Evolutionary conservation across 2,797 vertebrate species (phyloP).

Genomic region (Anguilla anguilla): DNA sequence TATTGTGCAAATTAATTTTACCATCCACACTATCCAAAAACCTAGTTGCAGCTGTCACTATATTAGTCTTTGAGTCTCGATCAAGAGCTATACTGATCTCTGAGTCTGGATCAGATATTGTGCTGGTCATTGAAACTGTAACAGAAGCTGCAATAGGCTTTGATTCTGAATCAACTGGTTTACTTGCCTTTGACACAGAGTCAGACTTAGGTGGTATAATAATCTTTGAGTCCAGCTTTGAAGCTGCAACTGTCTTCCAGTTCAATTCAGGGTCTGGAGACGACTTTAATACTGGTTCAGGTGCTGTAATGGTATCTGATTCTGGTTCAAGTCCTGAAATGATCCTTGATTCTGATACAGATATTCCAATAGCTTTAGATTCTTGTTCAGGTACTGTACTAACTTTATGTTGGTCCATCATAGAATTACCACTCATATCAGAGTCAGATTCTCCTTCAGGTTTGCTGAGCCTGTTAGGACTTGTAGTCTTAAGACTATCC

Average conservation of each 20-base stretch:
- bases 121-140: neutral
- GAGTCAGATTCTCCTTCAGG: constrained; percentile 19
- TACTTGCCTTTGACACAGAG: constrained; percentile 34
- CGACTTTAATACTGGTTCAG: constrained; percentile 39
- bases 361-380: constrained; percentile 4
- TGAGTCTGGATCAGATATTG: neutral
- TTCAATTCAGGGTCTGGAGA: constrained; percentile 42
- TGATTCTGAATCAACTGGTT: neutral
- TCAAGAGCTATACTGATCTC: neutral
- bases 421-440: neutral
- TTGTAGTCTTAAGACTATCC: constrained; percentile 52
- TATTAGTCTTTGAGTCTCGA: neutral
- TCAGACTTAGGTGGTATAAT: constrained; percentile 34
- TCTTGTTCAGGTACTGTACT: neutral
- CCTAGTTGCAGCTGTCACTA: neutral
- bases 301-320: constrained; percentile 31
- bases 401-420: neutral
- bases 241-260: constrained; percentile 5
- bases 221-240: constrained; percentile 30
- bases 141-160: neutral
- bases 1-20: neutral
- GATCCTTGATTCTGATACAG: constrained; percentile 39
- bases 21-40: neutral
- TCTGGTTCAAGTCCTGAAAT: constrained; percentile 34
- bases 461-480: constrained; percentile 54